These are phyloP conservation scores for Indri indri DNA, from an alignment of 2,113 vertebrate genomes.

Conservation along the genomic window DNA sequence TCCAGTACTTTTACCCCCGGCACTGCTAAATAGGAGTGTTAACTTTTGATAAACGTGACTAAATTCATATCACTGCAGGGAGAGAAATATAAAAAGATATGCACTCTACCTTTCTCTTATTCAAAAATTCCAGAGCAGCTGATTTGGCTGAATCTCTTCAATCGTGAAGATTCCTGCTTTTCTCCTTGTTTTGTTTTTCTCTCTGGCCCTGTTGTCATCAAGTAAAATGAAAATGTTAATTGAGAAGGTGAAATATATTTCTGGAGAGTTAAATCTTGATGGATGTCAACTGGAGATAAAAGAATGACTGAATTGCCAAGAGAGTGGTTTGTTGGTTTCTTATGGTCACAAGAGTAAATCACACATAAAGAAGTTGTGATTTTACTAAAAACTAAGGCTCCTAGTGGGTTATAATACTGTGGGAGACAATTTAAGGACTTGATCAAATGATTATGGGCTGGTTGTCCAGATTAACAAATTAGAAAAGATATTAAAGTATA, in stretches of 20 bases:
- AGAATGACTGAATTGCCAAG: neutral
- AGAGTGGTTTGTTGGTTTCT: neutral
- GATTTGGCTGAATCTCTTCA: neutral
- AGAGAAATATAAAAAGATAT: neutral
- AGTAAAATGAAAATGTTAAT: slow-evolving; percentile 45
- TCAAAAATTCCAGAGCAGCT: neutral
- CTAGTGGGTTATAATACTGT: neutral
- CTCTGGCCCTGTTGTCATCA: neutral
- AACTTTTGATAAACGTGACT: slow-evolving; percentile 8
- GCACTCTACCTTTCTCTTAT: neutral
- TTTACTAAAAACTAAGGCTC: neutral
- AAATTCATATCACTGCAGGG: neutral
- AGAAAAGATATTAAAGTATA: neutral
- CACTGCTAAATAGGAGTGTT: neutral
- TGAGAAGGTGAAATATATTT: neutral
- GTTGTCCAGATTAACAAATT: neutral
- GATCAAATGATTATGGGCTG: neutral
- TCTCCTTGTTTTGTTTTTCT: slow-evolving; percentile 36
- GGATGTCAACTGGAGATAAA: neutral
- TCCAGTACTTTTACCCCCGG: neutral
- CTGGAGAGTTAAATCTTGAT: neutral
- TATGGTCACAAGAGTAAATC: neutral
- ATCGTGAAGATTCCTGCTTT: slow-evolving; percentile 14
- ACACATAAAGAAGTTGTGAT: neutral
- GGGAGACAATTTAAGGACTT: neutral